Conservation (phyloP, 92 coral and sea anemone species). For the Phenganax subtilis region DNA sequence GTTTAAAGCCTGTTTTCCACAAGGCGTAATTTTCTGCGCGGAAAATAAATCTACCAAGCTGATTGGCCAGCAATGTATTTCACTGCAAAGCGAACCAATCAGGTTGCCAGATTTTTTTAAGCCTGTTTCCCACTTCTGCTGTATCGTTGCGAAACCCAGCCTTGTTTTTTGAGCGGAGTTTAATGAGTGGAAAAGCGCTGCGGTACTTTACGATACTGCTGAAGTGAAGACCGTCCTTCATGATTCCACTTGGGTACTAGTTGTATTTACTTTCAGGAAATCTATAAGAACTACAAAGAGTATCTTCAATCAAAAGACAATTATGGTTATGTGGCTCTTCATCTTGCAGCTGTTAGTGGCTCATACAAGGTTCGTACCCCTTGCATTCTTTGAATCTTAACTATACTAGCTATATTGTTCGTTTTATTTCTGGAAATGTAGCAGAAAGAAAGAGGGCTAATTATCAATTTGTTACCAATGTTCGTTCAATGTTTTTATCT, state of each 20-base stretch:
- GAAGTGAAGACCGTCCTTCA: not conserved
- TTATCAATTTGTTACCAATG: not conserved
- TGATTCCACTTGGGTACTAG: not conserved
- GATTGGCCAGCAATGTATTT: too few relatives aligned
- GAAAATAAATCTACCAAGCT: too few relatives aligned
- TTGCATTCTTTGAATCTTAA: not conserved
- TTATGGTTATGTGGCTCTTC: constrained; percentile 11
- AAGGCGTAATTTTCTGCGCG: too few relatives aligned
- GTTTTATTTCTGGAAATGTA: too few relatives aligned
- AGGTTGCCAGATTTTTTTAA: too few relatives aligned
- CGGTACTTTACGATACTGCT: not conserved
- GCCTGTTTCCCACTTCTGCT: too few relatives aligned
- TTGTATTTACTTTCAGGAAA: not conserved
- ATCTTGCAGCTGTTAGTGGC: constrained; percentile 13
- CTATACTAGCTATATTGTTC: too few relatives aligned
- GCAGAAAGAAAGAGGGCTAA: too few relatives aligned
- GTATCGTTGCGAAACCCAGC: too few relatives aligned
- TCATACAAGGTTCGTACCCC: constrained; percentile 12
- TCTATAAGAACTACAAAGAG: constrained; percentile 1
- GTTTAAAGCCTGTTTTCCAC: not conserved
- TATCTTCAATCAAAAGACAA: constrained; percentile 4
- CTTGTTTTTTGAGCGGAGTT: too few relatives aligned
- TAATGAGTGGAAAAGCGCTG: not conserved
- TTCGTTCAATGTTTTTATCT: not conserved
- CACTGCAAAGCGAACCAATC: too few relatives aligned